phyloP scores from a whole-genome alignment of 1,140 invertebrate species.

The Anastrepha ludens region DNA sequence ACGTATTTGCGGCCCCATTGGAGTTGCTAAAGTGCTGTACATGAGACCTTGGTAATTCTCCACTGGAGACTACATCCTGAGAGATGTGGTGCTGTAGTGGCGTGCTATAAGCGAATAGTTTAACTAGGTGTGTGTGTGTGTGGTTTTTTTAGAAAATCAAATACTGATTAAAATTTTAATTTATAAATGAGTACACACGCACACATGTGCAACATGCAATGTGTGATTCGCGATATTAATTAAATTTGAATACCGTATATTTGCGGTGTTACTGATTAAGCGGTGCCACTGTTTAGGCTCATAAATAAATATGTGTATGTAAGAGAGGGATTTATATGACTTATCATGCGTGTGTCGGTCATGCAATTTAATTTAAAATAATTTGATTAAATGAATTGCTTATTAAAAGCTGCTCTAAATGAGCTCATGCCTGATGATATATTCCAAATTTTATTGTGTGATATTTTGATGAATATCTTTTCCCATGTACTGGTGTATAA shows the following conservation, averaged over 20 bases:
- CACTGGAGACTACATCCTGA: background rate
- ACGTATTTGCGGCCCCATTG: slow-evolving; percentile 3
- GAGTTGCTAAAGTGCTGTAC: slow-evolving; percentile 22
- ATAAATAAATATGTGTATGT: too few species aligned
- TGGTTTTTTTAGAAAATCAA: background rate
- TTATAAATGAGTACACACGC: slow-evolving; percentile 26
- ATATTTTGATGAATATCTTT: too few species aligned
- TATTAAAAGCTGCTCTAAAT: background rate
- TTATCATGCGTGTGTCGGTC: too few species aligned
- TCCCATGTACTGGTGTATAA: too few species aligned
- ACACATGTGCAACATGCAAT: background rate
- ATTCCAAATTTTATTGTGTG: too few species aligned
- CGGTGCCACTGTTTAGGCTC: too few species aligned
- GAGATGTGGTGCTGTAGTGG: background rate
- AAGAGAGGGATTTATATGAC: too few species aligned
- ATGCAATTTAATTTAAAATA: too few species aligned
- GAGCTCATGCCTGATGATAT: too few species aligned
- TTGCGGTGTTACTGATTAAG: slow-evolving; percentile 25
- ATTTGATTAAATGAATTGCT: background rate
- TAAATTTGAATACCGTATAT: slow-evolving; percentile 42
- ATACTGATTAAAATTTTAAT: slow-evolving; percentile 16
- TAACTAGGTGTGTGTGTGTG: background rate
- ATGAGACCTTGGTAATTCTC: slow-evolving; percentile 45
- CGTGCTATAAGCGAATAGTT: background rate
- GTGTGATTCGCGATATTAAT: background rate